Evolutionary conservation across 1,140 invertebrate genomes (phyloP).

Genomic region (Caenorhabditis latens): DNA sequence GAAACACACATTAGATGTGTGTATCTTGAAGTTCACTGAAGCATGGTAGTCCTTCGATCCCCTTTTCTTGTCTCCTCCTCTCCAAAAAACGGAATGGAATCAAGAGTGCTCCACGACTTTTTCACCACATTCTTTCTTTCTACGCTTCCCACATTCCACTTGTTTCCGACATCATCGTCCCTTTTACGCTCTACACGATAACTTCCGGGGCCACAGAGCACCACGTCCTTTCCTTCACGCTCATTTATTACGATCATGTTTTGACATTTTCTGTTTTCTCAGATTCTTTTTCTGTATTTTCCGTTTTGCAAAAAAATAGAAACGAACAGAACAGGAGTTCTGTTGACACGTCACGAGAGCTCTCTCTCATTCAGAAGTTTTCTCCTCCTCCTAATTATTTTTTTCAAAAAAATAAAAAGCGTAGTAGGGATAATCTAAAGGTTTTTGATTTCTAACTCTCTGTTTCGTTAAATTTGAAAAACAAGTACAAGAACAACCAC

Average conservation of each 20-base stretch:
- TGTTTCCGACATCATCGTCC: not conserved
- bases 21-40: slow-evolving; percentile 26
- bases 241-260: slow-evolving; percentile 6
- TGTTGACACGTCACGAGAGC: not conserved
- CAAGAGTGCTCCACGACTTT: slow-evolving; percentile 42
- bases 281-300: too few species aligned
- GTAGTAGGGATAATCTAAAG: not conserved
- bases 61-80: not conserved
- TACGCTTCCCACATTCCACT: not conserved
- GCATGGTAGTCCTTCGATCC: slow-evolving; percentile 50
- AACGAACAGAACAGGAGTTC: not conserved
- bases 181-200: slow-evolving; percentile 23
- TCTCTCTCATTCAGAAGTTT: slow-evolving; percentile 6
- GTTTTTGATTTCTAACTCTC: slow-evolving; percentile 18
- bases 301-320: not conserved
- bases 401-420: not conserved
- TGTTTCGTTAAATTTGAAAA: not conserved
- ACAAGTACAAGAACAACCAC: slow-evolving; percentile 48
- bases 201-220: not conserved
- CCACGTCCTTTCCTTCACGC: not conserved
- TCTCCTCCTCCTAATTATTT: not conserved
- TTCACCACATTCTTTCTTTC: not conserved
- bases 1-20: slow-evolving; percentile 49
- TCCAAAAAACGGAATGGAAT: slow-evolving; percentile 43
- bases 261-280: not conserved